Evolutionary conservation across 2,113 vertebrate genomes (phyloP).

Genomic region (Coptodon bakossiorum): DNA sequence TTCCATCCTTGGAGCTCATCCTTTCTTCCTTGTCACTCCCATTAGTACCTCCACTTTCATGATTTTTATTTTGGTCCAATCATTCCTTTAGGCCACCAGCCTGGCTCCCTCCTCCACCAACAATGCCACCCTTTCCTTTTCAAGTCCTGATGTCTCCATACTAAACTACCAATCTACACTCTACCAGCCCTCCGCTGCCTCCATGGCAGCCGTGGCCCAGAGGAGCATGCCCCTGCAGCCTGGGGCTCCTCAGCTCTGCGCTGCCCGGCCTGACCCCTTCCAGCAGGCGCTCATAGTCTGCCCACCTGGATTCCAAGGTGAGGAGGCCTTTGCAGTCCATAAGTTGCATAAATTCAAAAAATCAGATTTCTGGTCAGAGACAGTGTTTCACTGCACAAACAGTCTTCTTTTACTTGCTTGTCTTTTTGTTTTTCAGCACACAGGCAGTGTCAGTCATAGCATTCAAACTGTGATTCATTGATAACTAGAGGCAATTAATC

Average conservation of each 20-base stretch:
- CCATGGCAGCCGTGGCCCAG: constrained; percentile 98
- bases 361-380: background rate
- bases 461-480: background rate
- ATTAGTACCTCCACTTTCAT: constrained; percentile 49
- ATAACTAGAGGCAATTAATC: constrained; percentile 21
- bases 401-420: fast-evolving
- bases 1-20: background rate
- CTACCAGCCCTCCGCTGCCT: constrained; percentile 94
- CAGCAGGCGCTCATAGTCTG: constrained; percentile 99
- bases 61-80: constrained; percentile 79
- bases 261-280: constrained; percentile 93
- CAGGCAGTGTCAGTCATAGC: background rate
- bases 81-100: constrained; percentile 88
- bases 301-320: constrained; percentile 98
- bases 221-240: constrained; percentile 94
- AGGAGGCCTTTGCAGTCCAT: background rate
- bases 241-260: constrained; percentile 87
- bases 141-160: constrained; percentile 95
- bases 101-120: constrained; percentile 93
- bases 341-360: background rate
- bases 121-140: constrained; percentile 95
- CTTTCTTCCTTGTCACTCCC: constrained; percentile 8
- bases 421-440: background rate
- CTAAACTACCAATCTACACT: constrained; percentile 98
- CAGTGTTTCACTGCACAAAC: background rate